Percentiles rank a stretch among this genome's conserved stretches.
Conservation (phyloP, 2,113 vertebrate species). For the Rhabdomys dilectus region DNA sequence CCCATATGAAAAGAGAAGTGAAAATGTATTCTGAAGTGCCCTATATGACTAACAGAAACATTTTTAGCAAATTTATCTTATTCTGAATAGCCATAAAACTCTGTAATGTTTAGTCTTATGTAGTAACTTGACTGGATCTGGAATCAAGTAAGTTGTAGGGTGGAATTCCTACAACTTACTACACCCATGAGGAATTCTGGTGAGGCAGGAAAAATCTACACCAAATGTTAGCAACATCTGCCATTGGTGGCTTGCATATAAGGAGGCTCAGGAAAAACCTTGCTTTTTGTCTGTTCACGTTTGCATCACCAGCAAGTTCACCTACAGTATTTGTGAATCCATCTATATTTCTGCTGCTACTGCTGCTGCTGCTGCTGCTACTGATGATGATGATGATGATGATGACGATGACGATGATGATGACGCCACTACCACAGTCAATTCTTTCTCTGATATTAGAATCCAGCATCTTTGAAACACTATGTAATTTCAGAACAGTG, state of each 20-base stretch:
- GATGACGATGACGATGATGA: no score
- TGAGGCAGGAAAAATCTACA: background rate
- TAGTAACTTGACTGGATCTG: background rate
- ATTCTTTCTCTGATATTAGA: background rate
- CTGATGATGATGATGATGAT: no score
- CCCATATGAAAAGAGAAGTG: background rate
- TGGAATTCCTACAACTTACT: no score
- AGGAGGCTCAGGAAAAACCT: background rate
- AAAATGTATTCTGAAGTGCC: background rate
- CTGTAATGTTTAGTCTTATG: background rate
- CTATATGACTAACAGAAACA: background rate
- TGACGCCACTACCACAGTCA: background rate
- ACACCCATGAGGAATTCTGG: background rate
- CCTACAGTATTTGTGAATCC: background rate
- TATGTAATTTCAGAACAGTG: background rate
- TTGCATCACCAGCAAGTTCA: background rate
- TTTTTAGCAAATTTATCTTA: background rate
- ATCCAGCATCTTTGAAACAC: background rate
- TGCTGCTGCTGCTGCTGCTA: no score
- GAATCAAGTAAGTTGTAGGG: no score
- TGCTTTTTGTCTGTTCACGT: background rate
- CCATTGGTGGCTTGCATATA: background rate
- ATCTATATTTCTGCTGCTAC: background rate
- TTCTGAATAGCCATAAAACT: background rate
- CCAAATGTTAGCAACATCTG: background rate